phyloP scores from a whole-genome alignment of 1,140 invertebrate genomes.

The Coboldia fuscipes region DNA sequence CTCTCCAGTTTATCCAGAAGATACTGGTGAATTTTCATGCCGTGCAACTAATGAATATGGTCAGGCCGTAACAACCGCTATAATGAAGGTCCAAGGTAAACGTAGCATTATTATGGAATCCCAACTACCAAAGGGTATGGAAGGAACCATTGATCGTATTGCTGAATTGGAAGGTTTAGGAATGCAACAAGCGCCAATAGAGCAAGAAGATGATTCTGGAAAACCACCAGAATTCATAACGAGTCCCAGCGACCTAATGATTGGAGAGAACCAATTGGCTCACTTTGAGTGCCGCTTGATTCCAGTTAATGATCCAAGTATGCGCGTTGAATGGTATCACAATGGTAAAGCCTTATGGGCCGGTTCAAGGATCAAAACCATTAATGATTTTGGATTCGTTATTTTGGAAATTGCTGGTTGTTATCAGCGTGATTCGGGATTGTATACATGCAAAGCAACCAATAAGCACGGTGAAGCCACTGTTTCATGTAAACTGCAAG shows the following conservation, averaged over 20 bases:
- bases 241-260: slow-evolving; percentile 56
- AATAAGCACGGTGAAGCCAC: slow-evolving; percentile 78
- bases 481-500: slow-evolving; percentile 64
- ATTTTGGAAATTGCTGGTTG: slow-evolving; percentile 78
- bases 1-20: slow-evolving; percentile 84
- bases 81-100: slow-evolving; percentile 78
- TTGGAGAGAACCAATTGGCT: slow-evolving; percentile 75
- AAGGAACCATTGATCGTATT: slow-evolving; percentile 80
- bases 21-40: slow-evolving; percentile 84
- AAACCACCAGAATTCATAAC: slow-evolving; percentile 86
- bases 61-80: slow-evolving; percentile 79
- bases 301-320: slow-evolving; percentile 78
- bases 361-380: slow-evolving; percentile 74
- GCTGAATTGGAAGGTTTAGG: slow-evolving; percentile 78
- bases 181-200: slow-evolving; percentile 26
- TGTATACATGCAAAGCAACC: slow-evolving; percentile 80
- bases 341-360: slow-evolving; percentile 77
- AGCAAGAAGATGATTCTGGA: slow-evolving; percentile 59
- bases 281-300: slow-evolving; percentile 80
- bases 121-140: slow-evolving; percentile 80
- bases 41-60: slow-evolving; percentile 73
- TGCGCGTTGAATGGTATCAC: slow-evolving; percentile 92
- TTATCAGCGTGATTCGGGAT: slow-evolving; percentile 67
- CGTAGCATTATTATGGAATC: slow-evolving; percentile 79
- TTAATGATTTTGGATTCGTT: slow-evolving; percentile 85